Evolutionary conservation across 2,113 vertebrate genomes (phyloP).

Genomic region (Speoplatyrhinus poulsoni): DNA sequence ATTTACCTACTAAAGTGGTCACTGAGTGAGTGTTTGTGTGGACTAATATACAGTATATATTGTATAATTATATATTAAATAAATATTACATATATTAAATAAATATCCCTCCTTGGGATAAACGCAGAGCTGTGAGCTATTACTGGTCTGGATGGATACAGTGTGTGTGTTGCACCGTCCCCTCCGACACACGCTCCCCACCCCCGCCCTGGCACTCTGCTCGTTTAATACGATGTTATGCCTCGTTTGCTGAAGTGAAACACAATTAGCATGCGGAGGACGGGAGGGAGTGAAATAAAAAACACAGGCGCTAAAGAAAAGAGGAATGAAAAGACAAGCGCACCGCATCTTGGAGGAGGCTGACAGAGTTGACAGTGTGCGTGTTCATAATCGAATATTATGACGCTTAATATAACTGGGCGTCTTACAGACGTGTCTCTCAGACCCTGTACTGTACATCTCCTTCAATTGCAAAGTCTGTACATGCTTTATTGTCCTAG

Average conservation of each 20-base stretch:
- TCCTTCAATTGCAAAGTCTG: slow-evolving; percentile 43
- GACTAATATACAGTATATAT: too few species aligned
- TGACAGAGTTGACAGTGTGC: slow-evolving; percentile 55
- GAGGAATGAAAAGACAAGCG: not conserved
- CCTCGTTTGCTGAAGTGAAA: slow-evolving; percentile 65
- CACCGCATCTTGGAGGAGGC: slow-evolving; percentile 31
- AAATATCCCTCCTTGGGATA: too few species aligned
- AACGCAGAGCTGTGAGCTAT: not conserved
- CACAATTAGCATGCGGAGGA: slow-evolving; percentile 69
- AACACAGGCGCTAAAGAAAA: slow-evolving; percentile 24
- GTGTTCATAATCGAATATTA: slow-evolving; percentile 66
- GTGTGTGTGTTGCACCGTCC: slow-evolving; percentile 11
- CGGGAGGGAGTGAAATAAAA: slow-evolving; percentile 31
- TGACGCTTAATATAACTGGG: slow-evolving; percentile 63
- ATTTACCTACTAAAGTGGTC: too few species aligned
- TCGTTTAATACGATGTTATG: slow-evolving; percentile 75
- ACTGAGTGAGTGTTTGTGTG: too few species aligned
- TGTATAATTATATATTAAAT: too few species aligned
- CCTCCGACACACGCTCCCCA: not conserved
- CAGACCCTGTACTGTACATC: slow-evolving; percentile 36
- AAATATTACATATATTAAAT: too few species aligned
- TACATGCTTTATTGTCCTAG: slow-evolving; percentile 56
- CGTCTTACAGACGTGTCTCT: slow-evolving; percentile 54
- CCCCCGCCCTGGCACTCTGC: slow-evolving; percentile 22
- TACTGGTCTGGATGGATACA: too few species aligned